These are phyloP conservation scores for Cephus spinipes DNA, from an alignment of 2,888 invertebrate genomes.

Conservation along the genomic window DNA sequence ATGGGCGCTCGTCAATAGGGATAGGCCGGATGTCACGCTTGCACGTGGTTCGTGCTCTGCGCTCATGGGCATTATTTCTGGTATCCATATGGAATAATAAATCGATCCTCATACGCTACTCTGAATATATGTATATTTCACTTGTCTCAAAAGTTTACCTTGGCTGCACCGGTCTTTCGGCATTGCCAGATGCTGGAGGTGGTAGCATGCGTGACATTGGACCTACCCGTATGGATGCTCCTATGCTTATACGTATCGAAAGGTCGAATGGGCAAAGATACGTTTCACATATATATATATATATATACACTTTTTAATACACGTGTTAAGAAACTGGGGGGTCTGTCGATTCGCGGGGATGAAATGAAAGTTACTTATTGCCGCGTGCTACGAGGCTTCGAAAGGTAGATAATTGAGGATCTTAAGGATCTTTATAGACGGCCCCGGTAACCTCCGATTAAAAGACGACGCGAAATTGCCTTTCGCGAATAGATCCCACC, in stretches of 20 bases:
- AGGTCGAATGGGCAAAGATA: not conserved
- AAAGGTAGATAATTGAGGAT: conserved; percentile 32
- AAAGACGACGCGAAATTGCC: not conserved
- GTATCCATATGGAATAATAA: conserved; percentile 47
- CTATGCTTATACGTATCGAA: not conserved
- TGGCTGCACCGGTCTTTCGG: not conserved
- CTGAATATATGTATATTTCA: not conserved
- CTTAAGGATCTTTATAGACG: not conserved
- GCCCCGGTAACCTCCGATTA: not conserved
- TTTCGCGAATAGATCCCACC: not conserved
- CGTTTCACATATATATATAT: not conserved
- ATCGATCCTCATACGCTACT: conserved; percentile 15
- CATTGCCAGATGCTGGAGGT: not conserved
- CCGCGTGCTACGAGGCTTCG: conserved; percentile 21
- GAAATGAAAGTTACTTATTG: conserved; percentile 46
- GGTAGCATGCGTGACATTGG: not conserved
- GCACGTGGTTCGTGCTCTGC: conserved; percentile 46
- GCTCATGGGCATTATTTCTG: conserved; percentile 40
- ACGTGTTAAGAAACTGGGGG: not conserved
- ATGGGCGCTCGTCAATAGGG: conserved; percentile 23
- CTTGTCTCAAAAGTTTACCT: not conserved
- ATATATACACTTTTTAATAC: not conserved
- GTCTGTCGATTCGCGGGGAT: conserved; percentile 25
- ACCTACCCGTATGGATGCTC: not conserved
- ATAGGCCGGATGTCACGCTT: conserved; percentile 59